These are phyloP conservation scores for Malachius bipustulatus DNA, from an alignment of 2,888 invertebrate species.

Conservation along the genomic window DNA sequence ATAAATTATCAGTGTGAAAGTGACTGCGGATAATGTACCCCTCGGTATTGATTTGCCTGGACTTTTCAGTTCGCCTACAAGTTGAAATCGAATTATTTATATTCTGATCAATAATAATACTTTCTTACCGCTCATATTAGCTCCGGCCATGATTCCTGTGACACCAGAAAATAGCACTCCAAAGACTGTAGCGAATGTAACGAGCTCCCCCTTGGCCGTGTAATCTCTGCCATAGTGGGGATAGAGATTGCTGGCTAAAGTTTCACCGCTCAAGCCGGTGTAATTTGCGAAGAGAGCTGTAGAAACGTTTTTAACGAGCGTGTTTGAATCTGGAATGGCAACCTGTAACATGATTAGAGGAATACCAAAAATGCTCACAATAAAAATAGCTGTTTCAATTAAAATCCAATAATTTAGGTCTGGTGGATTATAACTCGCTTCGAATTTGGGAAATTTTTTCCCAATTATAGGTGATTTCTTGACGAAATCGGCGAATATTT, in stretches of 20 bases:
- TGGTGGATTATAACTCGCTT: no score
- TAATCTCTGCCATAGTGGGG: conserved; percentile 67
- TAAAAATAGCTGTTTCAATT: no score
- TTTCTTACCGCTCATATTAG: conserved; percentile 85
- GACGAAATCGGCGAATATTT: no score
- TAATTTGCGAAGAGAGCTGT: conserved; percentile 49
- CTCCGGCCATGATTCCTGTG: conserved; percentile 99
- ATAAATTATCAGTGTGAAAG: conserved; percentile 81
- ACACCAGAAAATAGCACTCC: conserved; percentile 97
- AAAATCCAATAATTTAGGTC: no score
- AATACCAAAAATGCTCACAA: no score
- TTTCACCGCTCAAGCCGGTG: conserved; percentile 64
- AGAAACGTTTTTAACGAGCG: conserved; percentile 43
- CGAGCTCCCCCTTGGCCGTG: conserved; percentile 52
- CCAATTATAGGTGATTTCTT: no score
- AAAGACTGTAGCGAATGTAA: conserved; percentile 89
- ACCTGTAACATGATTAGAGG: conserved; percentile 46
- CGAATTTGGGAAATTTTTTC: no score
- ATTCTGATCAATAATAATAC: not conserved
- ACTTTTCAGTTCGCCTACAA: conserved; percentile 79
- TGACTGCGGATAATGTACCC: conserved; percentile 82
- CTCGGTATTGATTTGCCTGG: conserved; percentile 88
- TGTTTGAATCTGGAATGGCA: conserved; percentile 63
- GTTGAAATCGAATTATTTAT: conserved; percentile 6
- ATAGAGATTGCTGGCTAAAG: conserved; percentile 68